Evolutionary conservation across 2,888 invertebrate species (phyloP).

Genomic region (Aporophyla lueneburgensis): DNA sequence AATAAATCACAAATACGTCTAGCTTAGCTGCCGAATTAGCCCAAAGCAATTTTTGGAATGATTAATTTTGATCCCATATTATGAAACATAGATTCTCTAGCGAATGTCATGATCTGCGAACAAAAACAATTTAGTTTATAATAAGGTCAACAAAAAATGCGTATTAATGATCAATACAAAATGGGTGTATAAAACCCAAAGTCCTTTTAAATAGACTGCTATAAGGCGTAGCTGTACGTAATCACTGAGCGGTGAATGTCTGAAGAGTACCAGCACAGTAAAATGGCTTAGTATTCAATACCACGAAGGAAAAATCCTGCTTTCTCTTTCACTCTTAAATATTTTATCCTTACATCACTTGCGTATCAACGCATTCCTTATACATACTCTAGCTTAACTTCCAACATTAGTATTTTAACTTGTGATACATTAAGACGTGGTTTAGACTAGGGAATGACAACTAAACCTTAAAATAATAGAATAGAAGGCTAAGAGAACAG

Average conservation of each 20-base stretch:
- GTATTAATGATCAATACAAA: conserved; percentile 22
- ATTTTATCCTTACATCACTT: conserved; percentile 56
- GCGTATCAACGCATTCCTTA: conserved; percentile 51
- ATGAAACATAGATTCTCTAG: conserved; percentile 14
- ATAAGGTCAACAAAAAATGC: conserved; percentile 13
- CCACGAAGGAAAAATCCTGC: conserved; percentile 47
- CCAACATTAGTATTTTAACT: conserved; percentile 55
- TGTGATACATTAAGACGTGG: conserved; percentile 61
- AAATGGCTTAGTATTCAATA: conserved; percentile 60
- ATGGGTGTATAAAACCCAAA: conserved; percentile 10
- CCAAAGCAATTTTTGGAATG: conserved; percentile 66
- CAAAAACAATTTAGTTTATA: neutral
- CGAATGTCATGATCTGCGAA: conserved; percentile 25
- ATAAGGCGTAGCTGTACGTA: conserved; percentile 29
- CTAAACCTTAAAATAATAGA: conserved; percentile 56
- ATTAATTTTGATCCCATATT: conserved; percentile 68
- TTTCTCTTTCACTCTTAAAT: conserved; percentile 42
- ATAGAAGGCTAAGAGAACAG: conserved; percentile 62
- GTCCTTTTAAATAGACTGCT: conserved; percentile 15
- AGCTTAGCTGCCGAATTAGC: conserved; percentile 59
- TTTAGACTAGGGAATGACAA: conserved; percentile 66
- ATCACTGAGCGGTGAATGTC: conserved; percentile 36
- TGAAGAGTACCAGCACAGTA: conserved; percentile 42
- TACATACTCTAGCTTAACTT: conserved; percentile 47
- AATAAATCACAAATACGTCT: conserved; percentile 47